These are phyloP conservation scores for Brachymystax lenok DNA, from an alignment of 2,797 vertebrate genomes.

Conservation along the genomic window DNA sequence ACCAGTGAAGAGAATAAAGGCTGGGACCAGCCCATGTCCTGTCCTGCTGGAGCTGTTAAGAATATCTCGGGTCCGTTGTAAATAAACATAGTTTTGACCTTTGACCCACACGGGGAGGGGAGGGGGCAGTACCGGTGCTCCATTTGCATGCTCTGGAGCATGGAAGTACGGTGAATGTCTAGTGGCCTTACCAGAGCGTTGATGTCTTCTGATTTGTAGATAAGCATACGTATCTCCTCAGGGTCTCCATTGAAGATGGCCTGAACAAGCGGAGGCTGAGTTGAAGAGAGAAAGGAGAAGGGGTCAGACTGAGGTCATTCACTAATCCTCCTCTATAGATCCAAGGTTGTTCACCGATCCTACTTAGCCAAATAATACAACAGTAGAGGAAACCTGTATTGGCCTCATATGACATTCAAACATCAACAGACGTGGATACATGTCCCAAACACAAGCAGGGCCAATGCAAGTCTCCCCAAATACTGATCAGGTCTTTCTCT, in stretches of 20 bases:
- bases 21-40: too few species aligned
- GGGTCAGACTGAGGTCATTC: not conserved
- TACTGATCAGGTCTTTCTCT: not conserved
- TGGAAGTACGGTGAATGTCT: not conserved
- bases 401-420: not conserved
- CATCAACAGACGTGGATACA: not conserved
- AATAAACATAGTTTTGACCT: too few species aligned
- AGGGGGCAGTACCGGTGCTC: too few species aligned
- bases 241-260: slow-evolving; percentile 96
- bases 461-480: not conserved
- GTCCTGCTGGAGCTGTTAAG: too few species aligned
- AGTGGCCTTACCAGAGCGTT: slow-evolving; percentile 86
- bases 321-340: not conserved
- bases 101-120: too few species aligned
- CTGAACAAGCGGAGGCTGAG: slow-evolving; percentile 91
- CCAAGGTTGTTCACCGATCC: not conserved
- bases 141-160: not conserved
- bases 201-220: slow-evolving; percentile 97
- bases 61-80: too few species aligned
- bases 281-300: slow-evolving; percentile 11
- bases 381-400: not conserved
- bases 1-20: too few species aligned
- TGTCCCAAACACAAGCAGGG: slow-evolving; percentile 9
- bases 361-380: not conserved
- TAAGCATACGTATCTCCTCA: slow-evolving; percentile 94